Conservation (phyloP, 2,888 invertebrate species). For the Nomada ferruginata region DNA sequence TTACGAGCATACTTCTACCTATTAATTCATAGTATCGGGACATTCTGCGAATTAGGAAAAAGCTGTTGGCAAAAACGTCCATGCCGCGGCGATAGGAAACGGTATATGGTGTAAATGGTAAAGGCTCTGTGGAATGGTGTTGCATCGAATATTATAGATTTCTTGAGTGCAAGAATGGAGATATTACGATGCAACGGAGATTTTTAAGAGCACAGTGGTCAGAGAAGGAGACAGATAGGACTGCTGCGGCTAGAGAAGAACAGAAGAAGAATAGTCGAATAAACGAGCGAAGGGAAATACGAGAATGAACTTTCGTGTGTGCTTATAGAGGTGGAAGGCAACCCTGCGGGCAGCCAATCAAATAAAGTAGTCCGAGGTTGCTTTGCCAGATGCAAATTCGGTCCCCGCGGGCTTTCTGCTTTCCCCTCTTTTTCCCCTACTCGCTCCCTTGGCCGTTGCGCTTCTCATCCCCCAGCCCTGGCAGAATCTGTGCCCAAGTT, state of each 20-base stretch:
- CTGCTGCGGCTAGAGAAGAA: not conserved
- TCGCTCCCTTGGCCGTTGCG: not conserved
- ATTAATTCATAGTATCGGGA: no score
- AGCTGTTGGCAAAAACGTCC: no score
- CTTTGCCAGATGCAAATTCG: conserved; percentile 80
- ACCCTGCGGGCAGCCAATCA: conserved; percentile 78
- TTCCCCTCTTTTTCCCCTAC: conserved; percentile 34
- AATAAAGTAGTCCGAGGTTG: conserved; percentile 81
- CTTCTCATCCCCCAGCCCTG: conserved; percentile 36
- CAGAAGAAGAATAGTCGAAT: conserved; percentile 18
- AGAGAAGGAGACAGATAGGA: not conserved
- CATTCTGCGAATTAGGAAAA: no score
- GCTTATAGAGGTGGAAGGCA: conserved; percentile 61
- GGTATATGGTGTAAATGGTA: no score
- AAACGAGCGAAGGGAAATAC: conserved; percentile 38
- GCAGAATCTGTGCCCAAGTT: conserved; percentile 56
- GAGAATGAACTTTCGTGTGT: conserved; percentile 49
- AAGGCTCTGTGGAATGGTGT: no score
- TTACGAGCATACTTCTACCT: no score
- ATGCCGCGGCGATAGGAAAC: no score
- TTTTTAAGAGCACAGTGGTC: not conserved
- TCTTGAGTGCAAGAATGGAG: no score
- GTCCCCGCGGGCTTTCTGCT: conserved; percentile 74
- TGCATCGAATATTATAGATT: no score
- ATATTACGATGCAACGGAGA: conserved; percentile 1